Conservation (phyloP, 2,797 vertebrate species). For the Thripadectes ignobilis region DNA sequence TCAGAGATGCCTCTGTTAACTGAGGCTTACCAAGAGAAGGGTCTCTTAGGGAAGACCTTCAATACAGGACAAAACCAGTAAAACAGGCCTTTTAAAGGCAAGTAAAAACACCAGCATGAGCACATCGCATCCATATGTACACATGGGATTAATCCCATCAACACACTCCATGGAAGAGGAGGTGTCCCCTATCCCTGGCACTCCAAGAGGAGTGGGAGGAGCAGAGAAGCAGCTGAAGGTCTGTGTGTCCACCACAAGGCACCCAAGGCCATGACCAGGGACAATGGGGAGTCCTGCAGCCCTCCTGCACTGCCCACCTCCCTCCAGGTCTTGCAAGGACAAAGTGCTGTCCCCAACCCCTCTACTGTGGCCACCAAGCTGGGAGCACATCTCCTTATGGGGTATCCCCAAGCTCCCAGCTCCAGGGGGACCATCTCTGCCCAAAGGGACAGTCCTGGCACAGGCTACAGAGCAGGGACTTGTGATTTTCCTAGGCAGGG, state of each 20-base stretch:
- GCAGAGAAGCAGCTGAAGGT: background rate
- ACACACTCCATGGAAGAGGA: background rate
- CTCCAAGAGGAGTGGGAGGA: background rate
- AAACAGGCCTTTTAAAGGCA: background rate
- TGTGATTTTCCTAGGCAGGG: rapidly evolving
- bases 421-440: background rate
- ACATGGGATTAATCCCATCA: background rate
- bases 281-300: background rate
- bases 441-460: background rate
- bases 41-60: background rate
- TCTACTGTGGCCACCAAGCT: background rate
- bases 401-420: background rate
- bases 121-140: rapidly evolving
- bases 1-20: background rate
- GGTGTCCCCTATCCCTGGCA: background rate
- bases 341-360: background rate
- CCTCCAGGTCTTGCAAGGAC: background rate
- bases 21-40: background rate
- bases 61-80: background rate
- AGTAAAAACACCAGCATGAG: background rate
- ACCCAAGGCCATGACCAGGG: background rate
- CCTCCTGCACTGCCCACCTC: background rate
- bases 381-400: background rate
- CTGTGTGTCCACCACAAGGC: background rate
- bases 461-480: background rate